A percentile compares a stretch with the other conserved stretches of the same genome.
phyloP scores from a whole-genome alignment of 2,797 vertebrate genomes.

The Enteromius mattozi region DNA sequence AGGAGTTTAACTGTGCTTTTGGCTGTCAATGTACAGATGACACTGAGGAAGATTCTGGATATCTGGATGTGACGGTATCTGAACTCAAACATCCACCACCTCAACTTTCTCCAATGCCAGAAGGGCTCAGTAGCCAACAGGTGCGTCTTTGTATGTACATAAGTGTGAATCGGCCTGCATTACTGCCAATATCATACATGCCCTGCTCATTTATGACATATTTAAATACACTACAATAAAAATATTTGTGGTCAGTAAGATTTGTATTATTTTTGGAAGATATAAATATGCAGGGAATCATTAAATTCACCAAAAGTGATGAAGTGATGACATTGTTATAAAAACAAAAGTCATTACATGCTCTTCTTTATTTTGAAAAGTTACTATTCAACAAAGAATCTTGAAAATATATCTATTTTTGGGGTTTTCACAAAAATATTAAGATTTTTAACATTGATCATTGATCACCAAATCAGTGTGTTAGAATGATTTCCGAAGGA shows the following conservation, averaged over 20 bases:
- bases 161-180: background rate
- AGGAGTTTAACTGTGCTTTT: slow-evolving; percentile 3
- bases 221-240: background rate
- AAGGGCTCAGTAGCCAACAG: slow-evolving; percentile 89
- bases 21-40: slow-evolving; percentile 66
- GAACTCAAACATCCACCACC: slow-evolving; percentile 85
- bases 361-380: background rate
- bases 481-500: background rate
- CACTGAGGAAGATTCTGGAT: slow-evolving; percentile 72
- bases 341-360: background rate
- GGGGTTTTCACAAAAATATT: background rate
- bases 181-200: background rate
- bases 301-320: background rate
- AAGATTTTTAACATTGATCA: background rate
- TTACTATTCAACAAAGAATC: background rate
- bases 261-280: background rate
- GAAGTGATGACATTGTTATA: background rate
- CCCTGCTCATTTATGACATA: background rate
- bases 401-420: background rate
- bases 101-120: slow-evolving; percentile 86
- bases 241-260: background rate
- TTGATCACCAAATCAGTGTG: background rate
- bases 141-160: slow-evolving; percentile 58
- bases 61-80: slow-evolving; percentile 77
- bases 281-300: background rate